Evolutionary conservation across 2,888 invertebrate genomes (phyloP).

Genomic region (Polietes domitor): DNA sequence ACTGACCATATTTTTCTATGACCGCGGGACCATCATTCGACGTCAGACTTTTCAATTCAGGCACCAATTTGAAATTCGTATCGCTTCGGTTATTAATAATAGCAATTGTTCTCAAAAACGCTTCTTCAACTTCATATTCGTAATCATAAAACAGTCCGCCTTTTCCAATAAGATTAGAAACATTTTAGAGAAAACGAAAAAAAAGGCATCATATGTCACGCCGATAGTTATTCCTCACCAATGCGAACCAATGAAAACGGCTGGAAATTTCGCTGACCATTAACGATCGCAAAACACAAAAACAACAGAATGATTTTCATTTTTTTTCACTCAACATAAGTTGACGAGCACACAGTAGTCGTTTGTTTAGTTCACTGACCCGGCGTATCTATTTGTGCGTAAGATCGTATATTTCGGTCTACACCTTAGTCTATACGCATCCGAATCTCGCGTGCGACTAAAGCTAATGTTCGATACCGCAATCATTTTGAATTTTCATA

Average conservation of each 20-base stretch:
- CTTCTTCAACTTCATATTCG: conserved; percentile 82
- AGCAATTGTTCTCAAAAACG: conserved; percentile 82
- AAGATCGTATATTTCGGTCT: background rate
- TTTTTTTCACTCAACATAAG: conserved; percentile 11
- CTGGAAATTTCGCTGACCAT: conserved; percentile 27
- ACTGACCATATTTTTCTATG: conserved; percentile 75
- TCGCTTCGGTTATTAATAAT: conserved; percentile 75
- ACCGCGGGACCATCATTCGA: conserved; percentile 73
- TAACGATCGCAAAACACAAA: background rate
- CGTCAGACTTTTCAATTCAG: conserved; percentile 73
- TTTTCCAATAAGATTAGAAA: conserved; percentile 52
- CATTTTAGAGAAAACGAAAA: background rate
- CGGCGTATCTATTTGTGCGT: background rate
- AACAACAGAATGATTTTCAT: conserved; percentile 6
- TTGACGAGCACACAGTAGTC: background rate
- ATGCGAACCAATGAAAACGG: conserved; percentile 73
- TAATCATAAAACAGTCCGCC: conserved; percentile 82
- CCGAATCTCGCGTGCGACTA: conserved; percentile 4
- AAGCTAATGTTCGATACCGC: background rate
- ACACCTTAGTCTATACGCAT: background rate
- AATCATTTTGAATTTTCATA: background rate
- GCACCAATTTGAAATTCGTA: conserved; percentile 74
- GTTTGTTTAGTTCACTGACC: background rate
- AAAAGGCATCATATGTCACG: too few relatives aligned
- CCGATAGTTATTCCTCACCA: conserved; percentile 67